phyloP scores from a whole-genome alignment of 2,113 vertebrate genomes.

The Brevimyrus niger region DNA sequence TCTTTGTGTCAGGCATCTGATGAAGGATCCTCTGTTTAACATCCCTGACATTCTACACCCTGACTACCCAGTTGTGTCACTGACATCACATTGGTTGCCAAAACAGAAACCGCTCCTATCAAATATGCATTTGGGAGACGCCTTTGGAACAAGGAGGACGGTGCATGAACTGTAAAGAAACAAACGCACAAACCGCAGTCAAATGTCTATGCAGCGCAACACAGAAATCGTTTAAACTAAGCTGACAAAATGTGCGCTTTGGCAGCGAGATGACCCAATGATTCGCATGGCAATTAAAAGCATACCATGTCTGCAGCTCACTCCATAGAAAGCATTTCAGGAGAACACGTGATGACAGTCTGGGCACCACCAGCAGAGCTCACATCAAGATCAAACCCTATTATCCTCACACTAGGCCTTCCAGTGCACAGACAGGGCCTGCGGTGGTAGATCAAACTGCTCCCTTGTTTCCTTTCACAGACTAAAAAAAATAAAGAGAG shows the following conservation, averaged over 20 bases:
- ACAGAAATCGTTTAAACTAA: not conserved
- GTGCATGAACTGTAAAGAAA: not conserved
- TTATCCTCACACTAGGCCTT: not conserved
- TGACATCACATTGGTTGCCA: slow-evolving; percentile 19
- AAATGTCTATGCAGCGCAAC: not conserved
- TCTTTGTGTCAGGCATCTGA: slow-evolving; percentile 44
- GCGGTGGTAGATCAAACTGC: not conserved
- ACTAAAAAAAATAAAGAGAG: not conserved
- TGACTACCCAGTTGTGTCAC: not conserved
- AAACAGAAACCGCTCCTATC: not conserved
- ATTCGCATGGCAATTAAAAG: not conserved
- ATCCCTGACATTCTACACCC: slow-evolving; percentile 25
- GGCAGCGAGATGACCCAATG: not conserved
- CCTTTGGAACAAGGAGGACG: not conserved
- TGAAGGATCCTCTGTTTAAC: slow-evolving; percentile 31
- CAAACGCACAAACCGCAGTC: not conserved
- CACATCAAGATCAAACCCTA: slow-evolving; percentile 2
- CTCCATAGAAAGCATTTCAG: not conserved
- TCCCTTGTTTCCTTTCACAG: not conserved
- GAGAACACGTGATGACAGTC: not conserved
- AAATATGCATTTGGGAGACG: slow-evolving; percentile 2
- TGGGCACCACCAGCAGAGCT: not conserved
- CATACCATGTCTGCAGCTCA: not conserved
- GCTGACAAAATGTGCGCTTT: not conserved
- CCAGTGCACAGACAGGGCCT: not conserved